Evolutionary conservation across 2,888 invertebrate species (phyloP).

Genomic region (Pasiphila rectangulata): DNA sequence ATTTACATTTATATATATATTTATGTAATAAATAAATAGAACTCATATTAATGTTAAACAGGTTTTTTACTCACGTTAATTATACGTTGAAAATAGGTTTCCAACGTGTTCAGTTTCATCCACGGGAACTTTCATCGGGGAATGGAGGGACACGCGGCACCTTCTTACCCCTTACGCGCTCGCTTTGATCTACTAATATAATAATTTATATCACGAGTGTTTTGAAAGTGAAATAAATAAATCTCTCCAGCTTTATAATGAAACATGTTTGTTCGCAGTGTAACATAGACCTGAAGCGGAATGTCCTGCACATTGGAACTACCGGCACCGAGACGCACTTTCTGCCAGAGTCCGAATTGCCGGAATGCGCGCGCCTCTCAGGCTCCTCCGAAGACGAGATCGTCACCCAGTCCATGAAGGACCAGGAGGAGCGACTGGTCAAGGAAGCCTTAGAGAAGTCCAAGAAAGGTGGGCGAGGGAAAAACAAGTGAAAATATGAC

Average conservation of each 20-base stretch:
- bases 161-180: no score
- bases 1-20: no score
- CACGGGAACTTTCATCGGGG: no score
- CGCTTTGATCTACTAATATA: no score
- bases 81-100: no score
- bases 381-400: conserved; percentile 84
- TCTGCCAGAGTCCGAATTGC: conserved; percentile 84
- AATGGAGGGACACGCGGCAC: no score
- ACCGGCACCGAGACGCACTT: conserved; percentile 95
- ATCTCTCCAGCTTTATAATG: not conserved
- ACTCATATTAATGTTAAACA: no score
- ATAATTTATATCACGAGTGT: no score
- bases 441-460: conserved; percentile 87
- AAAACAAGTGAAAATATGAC: conserved; percentile 51
- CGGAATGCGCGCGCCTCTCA: conserved; percentile 90
- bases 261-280: conserved; percentile 78
- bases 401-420: conserved; percentile 65
- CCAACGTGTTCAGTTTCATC: no score
- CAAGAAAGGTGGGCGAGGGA: conserved; percentile 76
- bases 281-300: conserved; percentile 93
- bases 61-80: no score
- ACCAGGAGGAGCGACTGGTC: conserved; percentile 85
- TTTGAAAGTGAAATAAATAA: no score
- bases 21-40: no score
- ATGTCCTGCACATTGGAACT: conserved; percentile 94